phyloP scores from a whole-genome alignment of 2,113 vertebrate genomes.

The Oryzias javanicus region DNA sequence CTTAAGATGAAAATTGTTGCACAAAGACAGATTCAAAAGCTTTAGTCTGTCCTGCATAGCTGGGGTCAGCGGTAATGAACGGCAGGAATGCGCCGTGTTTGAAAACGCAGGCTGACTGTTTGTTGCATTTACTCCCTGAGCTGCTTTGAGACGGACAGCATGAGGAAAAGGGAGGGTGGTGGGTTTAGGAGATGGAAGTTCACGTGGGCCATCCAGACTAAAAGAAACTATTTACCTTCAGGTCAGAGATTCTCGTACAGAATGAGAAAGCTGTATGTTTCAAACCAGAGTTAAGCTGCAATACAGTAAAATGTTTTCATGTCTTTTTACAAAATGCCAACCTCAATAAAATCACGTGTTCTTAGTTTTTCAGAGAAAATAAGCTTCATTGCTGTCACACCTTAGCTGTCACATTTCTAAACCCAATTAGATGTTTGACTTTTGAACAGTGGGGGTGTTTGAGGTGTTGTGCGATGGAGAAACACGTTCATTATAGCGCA shows the following conservation, averaged over 20 bases:
- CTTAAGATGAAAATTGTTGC: not conserved
- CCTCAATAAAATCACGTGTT: too few relatives aligned
- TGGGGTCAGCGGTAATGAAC: conserved; percentile 10
- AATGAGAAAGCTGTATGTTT: too few relatives aligned
- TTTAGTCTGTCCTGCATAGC: conserved; percentile 7
- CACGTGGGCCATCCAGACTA: conserved; percentile 17
- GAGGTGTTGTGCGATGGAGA: not conserved
- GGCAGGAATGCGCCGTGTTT: conserved; percentile 9
- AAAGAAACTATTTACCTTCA: conserved; percentile 13
- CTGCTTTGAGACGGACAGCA: conserved; percentile 34
- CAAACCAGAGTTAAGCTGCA: too few relatives aligned
- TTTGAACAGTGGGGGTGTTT: conserved; percentile 1
- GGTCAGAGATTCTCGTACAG: conserved; percentile 35
- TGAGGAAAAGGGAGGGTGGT: conserved; percentile 26
- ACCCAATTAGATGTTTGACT: conserved; percentile 19
- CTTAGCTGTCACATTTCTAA: not conserved
- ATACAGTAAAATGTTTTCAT: too few relatives aligned
- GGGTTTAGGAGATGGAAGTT: conserved; percentile 10
- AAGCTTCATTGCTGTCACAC: too few relatives aligned
- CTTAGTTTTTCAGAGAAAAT: too few relatives aligned
- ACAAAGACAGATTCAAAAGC: conserved; percentile 26
- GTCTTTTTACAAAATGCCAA: too few relatives aligned
- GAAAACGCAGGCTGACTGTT: conserved; percentile 2
- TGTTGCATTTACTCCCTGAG: conserved; percentile 15
- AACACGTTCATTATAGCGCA: not conserved